phyloP scores from a whole-genome alignment of 2,888 invertebrate genomes.

The Tyria jacobaeae region DNA sequence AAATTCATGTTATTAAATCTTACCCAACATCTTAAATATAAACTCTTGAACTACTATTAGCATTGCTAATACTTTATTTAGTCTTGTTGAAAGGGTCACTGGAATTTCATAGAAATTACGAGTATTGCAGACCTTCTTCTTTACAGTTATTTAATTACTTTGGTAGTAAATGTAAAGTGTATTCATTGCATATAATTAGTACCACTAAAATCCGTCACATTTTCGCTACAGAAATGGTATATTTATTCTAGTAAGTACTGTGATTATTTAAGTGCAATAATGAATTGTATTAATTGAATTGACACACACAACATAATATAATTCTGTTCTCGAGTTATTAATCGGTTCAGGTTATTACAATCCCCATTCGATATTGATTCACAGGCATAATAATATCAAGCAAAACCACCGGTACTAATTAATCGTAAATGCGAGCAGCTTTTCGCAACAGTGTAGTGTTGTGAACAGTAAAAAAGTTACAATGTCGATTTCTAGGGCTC shows the following conservation, averaged over 20 bases:
- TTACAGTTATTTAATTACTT: no score
- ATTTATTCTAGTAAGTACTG: background rate
- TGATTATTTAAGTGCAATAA: background rate
- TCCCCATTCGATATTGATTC: conserved; percentile 19
- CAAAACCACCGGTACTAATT: conserved; percentile 32
- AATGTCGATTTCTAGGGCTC: conserved; percentile 63
- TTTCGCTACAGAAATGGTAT: no score
- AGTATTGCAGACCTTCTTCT: no score
- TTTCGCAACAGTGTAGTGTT: conserved; percentile 49
- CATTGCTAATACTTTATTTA: no score
- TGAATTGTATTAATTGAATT: background rate
- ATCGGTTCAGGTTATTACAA: conserved; percentile 14
- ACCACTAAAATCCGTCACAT: no score
- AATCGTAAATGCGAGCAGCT: conserved; percentile 30
- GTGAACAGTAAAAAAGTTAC: conserved; percentile 55
- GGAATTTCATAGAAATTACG: no score
- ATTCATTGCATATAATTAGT: no score
- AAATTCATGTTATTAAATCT: no score
- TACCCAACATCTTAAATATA: no score
- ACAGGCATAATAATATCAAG: conserved; percentile 11
- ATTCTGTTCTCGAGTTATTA: conserved; percentile 1
- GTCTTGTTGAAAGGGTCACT: no score
- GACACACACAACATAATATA: background rate
- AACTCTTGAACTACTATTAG: no score
- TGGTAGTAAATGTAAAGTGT: no score